Evolutionary conservation across 1,140 invertebrate genomes (phyloP).

Genomic region (Leptonema lineaticorne): DNA sequence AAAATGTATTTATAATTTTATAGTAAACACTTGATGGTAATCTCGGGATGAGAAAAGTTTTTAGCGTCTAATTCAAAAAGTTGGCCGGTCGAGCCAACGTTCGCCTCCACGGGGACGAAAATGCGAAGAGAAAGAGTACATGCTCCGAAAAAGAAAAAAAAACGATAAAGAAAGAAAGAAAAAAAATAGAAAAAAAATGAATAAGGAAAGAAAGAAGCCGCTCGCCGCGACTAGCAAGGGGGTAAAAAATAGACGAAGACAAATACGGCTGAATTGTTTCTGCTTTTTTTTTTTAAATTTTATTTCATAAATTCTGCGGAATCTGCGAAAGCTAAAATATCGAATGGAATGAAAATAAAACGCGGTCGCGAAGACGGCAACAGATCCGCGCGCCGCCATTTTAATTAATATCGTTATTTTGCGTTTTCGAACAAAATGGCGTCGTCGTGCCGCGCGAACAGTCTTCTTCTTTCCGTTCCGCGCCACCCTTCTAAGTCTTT

Average conservation of each 20-base stretch:
- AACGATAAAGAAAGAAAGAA: no score
- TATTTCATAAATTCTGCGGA: no score
- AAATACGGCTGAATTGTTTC: neutral
- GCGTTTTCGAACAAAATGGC: neutral
- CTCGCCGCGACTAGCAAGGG: neutral
- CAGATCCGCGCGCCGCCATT: neutral
- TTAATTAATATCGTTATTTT: neutral
- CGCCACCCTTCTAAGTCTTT: neutral
- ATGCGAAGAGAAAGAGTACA: neutral
- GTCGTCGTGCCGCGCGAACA: neutral
- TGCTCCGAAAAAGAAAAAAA: no score
- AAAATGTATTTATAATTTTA: constrained; percentile 43
- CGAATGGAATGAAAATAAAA: neutral
- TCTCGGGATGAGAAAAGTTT: constrained; percentile 60
- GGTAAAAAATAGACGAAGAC: neutral
- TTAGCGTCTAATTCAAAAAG: constrained; percentile 61
- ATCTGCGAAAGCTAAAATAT: no score
- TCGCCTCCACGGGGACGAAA: neutral
- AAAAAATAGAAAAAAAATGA: no score
- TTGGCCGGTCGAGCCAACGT: constrained; percentile 42
- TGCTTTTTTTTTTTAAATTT: no score
- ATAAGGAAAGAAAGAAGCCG: no score
- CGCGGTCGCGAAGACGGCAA: neutral
- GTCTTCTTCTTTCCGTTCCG: no score
- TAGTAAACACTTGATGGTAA: constrained; percentile 60